Percentiles rank a stretch among this genome's conserved stretches.
These are phyloP conservation scores for Psilopsiagon aurifrons DNA, from an alignment of 2,113 vertebrate species.

Conservation along the genomic window DNA sequence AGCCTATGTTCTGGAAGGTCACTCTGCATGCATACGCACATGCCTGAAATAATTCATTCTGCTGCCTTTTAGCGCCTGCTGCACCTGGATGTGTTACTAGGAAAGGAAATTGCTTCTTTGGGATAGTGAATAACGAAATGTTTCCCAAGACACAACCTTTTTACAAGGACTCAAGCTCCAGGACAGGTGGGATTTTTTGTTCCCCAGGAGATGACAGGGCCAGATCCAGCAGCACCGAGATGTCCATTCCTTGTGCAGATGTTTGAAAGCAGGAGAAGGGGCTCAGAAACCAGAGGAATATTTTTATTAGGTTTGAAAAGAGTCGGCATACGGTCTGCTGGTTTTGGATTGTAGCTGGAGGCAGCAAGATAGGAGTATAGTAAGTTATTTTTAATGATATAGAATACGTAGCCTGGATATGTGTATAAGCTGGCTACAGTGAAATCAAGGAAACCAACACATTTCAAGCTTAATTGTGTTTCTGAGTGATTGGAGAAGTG, in stretches of 20 bases:
- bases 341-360: background rate
- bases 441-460: background rate
- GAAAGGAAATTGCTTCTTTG: background rate
- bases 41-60: constrained; percentile 5
- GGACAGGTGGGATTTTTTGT: background rate
- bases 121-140: background rate
- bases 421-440: background rate
- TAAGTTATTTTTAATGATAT: background rate
- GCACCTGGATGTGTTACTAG: background rate
- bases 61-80: background rate
- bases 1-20: background rate
- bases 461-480: background rate
- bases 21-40: background rate
- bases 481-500: background rate
- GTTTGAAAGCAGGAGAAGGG: background rate
- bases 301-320: background rate
- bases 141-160: background rate
- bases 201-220: background rate
- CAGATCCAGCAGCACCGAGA: background rate
- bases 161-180: background rate
- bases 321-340: background rate
- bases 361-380: background rate
- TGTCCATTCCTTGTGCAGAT: background rate
- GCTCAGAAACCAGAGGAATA: background rate
- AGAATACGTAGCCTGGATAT: background rate